phyloP scores from a whole-genome alignment of 2,797 vertebrate genomes.

The Falco cherrug region DNA sequence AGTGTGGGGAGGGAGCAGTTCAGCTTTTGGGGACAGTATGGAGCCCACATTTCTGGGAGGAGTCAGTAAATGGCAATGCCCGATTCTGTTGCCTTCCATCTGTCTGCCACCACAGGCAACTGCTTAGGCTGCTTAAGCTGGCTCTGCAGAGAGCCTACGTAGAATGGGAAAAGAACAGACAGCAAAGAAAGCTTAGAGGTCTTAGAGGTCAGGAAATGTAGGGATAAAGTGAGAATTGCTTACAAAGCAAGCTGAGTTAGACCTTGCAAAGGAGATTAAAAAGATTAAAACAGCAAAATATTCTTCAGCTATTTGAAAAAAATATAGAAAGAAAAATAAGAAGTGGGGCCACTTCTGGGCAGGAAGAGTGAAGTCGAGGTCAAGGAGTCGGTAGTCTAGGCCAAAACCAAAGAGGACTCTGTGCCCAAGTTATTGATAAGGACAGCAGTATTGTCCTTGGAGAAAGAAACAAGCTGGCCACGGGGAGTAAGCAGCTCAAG shows the following conservation, averaged over 20 bases:
- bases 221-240: constrained; percentile 21
- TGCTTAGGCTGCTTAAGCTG: constrained; percentile 7
- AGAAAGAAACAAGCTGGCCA: neutral
- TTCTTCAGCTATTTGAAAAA: neutral
- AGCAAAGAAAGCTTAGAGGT: neutral
- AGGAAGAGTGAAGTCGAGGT: neutral
- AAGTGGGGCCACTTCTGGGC: neutral
- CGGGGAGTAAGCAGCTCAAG: constrained; percentile 7
- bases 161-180: neutral
- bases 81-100: neutral
- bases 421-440: neutral
- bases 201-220: neutral
- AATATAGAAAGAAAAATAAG: neutral
- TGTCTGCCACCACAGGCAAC: neutral
- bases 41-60: neutral
- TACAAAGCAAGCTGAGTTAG: constrained; percentile 19
- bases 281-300: constrained; percentile 9
- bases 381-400: neutral
- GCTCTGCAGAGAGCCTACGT: neutral
- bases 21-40: neutral
- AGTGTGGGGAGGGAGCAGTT: neutral
- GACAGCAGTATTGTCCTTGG: neutral
- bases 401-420: neutral
- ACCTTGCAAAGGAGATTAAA: constrained; percentile 2
- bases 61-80: neutral